A percentile compares a stretch with the other conserved stretches of the same genome.
Evolutionary conservation across 2,888 invertebrate genomes (phyloP).

Genomic region (Blastobasis lacticolella): DNA sequence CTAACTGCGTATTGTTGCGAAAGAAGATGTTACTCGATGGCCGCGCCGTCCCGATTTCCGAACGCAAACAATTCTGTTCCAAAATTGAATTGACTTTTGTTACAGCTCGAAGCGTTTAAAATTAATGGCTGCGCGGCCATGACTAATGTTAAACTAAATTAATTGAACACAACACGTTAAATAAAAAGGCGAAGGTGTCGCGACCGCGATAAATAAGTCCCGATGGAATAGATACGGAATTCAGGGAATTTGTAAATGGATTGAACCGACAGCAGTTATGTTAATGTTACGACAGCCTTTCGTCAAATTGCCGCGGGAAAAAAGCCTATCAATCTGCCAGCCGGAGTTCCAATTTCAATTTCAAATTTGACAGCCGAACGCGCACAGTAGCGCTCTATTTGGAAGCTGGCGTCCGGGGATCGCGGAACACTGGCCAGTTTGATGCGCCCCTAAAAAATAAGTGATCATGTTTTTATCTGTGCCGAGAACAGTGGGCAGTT

Average conservation of each 20-base stretch:
- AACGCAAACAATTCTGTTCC: conserved; percentile 4
- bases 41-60: background rate
- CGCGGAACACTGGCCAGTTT: conserved; percentile 8
- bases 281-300: conserved; percentile 36
- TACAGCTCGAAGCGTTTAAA: conserved; percentile 4
- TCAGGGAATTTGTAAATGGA: conserved; percentile 6
- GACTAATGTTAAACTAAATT: conserved; percentile 14
- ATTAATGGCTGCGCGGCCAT: conserved; percentile 10
- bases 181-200: conserved; percentile 19
- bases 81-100: conserved; percentile 11
- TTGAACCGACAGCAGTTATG: conserved; percentile 27
- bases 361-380: conserved; percentile 49
- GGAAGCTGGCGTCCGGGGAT: conserved; percentile 6
- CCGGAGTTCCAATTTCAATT: conserved; percentile 37
- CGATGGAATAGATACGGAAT: conserved; percentile 4
- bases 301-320: conserved; percentile 34
- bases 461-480: conserved; percentile 29
- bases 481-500: conserved; percentile 31
- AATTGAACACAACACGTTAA: conserved; percentile 5
- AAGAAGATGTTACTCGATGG: conserved; percentile 33
- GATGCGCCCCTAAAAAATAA: conserved; percentile 16
- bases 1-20: conserved; percentile 46
- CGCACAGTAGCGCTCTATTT: conserved; percentile 23
- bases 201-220: conserved; percentile 18
- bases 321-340: conserved; percentile 29